These are phyloP conservation scores for Helogale parvula DNA, from an alignment of 2,113 vertebrate genomes.

Conservation along the genomic window DNA sequence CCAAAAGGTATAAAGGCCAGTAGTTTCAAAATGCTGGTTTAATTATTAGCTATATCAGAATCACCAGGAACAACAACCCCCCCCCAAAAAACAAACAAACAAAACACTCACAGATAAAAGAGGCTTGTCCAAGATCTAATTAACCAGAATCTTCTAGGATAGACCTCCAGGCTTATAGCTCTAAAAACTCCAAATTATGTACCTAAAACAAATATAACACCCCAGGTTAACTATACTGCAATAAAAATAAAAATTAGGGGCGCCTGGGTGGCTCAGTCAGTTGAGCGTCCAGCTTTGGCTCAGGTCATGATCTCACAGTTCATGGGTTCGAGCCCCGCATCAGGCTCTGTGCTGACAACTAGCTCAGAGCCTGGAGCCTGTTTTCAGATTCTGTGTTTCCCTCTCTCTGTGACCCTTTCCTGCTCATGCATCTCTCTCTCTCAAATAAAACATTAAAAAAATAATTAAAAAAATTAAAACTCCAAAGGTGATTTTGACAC, in stretches of 20 bases:
- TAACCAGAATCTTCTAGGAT: not conserved
- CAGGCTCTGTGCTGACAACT: too few species aligned
- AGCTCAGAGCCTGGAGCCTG: too few species aligned
- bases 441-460: too few species aligned
- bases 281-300: too few species aligned
- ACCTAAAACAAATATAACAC: not conserved
- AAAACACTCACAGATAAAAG: not conserved
- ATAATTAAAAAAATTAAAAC: not conserved
- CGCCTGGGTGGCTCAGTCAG: too few species aligned
- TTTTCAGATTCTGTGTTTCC: too few species aligned
- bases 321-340: too few species aligned
- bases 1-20: not conserved
- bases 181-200: not conserved
- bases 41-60: not conserved
- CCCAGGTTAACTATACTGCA: not conserved
- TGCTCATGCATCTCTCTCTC: too few species aligned
- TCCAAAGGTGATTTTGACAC: not conserved
- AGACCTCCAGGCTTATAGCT: not conserved
- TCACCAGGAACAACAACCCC: not conserved
- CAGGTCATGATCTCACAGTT: too few species aligned
- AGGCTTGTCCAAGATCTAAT: not conserved
- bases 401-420: too few species aligned
- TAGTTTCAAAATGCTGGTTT: not conserved
- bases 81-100: too few species aligned
- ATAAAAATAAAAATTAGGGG: not conserved